Conservation (phyloP, 2,888 invertebrate genomes). For the Apodemia hepburni region DNA sequence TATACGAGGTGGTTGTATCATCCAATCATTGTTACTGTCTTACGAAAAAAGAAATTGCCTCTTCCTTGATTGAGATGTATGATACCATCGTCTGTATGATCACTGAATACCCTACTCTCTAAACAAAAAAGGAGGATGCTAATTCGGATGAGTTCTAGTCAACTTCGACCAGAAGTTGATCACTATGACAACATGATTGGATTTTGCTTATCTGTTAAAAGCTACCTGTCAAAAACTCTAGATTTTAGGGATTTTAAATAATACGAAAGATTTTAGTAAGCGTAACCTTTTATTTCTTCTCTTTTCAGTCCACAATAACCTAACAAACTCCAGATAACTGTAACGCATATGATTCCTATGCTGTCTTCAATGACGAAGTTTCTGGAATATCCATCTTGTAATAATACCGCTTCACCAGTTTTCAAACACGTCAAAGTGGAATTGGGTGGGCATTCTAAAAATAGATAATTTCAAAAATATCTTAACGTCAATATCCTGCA, state of each 20-base stretch:
- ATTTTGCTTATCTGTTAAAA: too few species aligned
- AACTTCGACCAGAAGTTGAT: too few species aligned
- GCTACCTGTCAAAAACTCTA: too few species aligned
- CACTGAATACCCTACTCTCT: too few species aligned
- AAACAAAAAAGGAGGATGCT: too few species aligned
- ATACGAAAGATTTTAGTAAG: slow-evolving; percentile 43
- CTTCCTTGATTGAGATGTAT: too few species aligned
- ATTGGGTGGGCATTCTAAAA: slow-evolving; percentile 58
- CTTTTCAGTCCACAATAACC: slow-evolving; percentile 59
- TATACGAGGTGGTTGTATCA: too few species aligned
- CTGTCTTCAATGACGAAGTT: slow-evolving; percentile 52
- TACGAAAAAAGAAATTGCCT: too few species aligned
- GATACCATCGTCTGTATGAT: too few species aligned
- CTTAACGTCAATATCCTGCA: background rate
- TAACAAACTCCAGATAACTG: slow-evolving; percentile 52
- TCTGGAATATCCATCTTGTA: slow-evolving; percentile 56
- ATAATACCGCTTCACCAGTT: slow-evolving; percentile 53
- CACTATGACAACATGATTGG: too few species aligned
- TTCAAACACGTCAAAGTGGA: slow-evolving; percentile 47
- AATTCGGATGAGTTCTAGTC: too few species aligned
- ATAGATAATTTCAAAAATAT: slow-evolving; percentile 15
- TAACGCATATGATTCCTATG: slow-evolving; percentile 49
- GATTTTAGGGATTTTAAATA: slow-evolving; percentile 22
- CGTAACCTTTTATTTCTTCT: slow-evolving; percentile 65
- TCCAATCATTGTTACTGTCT: too few species aligned